Base-by-base conservation (phyloP, 2,888 invertebrate species). In the Tetramorium bicarinatum region DNA sequence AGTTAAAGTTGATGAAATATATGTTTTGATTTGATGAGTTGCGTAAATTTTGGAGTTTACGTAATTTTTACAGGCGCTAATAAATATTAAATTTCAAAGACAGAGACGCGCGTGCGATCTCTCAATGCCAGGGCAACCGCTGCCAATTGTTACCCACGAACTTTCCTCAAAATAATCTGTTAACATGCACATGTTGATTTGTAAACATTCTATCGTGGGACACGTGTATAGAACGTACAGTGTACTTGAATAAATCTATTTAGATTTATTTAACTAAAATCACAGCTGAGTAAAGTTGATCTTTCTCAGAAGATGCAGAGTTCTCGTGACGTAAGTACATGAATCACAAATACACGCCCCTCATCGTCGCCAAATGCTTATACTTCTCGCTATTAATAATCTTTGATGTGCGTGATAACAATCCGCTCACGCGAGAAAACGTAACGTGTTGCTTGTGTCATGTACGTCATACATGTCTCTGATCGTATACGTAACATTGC, bases 331-430 rank as follows among this genome's bases (percentile, higher is more conserved):
- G 56, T 47, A 34, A 47, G 4, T 21, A 21, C 54, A 47, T 59
- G 38, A 72, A 77, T 66, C 41, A 66, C 54, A 66, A 67, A 79
- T 59, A 34, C 13, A 71, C 47, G n/a, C 41, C 29, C 29, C 29
- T 66, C 44, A 15, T 8, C 66, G 3, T 9, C 47, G 25, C 52
- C 79, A 21, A 54, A 29, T 29, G 81, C n/a, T 80, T 61, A 49
- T 38, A n/a, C 29, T 25, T 3, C n/a, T 49, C 13, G 49, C 79
- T 81, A 81, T 81, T 75, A 81, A 77, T 77, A 77, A 62, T 29
- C n/a, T 29, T 34, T 34, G 62, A 77, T 81, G n/a, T 44, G 41
- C 79, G n/a, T 29, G 62, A 80, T 76, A 81, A 77, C 49, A 47
- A 34, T 8, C 1, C 25, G 61, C n/a, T 62, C 75, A 64, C 41